Evolutionary conservation across 2,797 vertebrate species (phyloP).

Genomic region (Sebastes trivittatus): DNA sequence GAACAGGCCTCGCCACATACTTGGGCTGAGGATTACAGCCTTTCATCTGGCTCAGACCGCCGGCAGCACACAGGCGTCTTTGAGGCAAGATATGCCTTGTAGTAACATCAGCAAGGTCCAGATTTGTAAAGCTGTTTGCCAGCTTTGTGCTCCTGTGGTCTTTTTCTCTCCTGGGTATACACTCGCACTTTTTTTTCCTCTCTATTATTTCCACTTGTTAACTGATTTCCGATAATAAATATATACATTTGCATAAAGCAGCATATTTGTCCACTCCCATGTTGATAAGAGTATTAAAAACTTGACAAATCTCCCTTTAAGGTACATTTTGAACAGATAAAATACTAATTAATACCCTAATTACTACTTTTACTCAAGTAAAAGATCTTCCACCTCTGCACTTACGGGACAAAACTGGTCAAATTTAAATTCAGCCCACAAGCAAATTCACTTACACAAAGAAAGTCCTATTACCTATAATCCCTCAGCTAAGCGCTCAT

Average conservation of each 20-base stretch:
- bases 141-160: slow-evolving; percentile 40
- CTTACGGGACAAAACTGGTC: neutral
- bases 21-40: slow-evolving; percentile 68
- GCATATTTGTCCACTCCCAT: too few relatives aligned
- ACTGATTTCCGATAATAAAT: too few relatives aligned
- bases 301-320: too few relatives aligned
- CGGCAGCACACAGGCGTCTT: slow-evolving; percentile 63
- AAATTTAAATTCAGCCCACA: slow-evolving; percentile 40
- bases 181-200: neutral
- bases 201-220: neutral
- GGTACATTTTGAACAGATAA: too few relatives aligned
- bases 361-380: too few relatives aligned
- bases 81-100: slow-evolving; percentile 62
- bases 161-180: slow-evolving; percentile 1
- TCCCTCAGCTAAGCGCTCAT: slow-evolving; percentile 40
- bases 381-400: neutral
- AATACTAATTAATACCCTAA: too few relatives aligned
- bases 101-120: slow-evolving; percentile 57
- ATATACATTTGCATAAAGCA: too few relatives aligned
- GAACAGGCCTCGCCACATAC: slow-evolving; percentile 56
- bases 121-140: slow-evolving; percentile 51
- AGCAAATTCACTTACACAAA: slow-evolving; percentile 57
- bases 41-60: slow-evolving; percentile 69
- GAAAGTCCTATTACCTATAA: slow-evolving; percentile 51
- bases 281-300: too few relatives aligned